Base-by-base conservation (phyloP, 2,113 vertebrate genomes). In the Anoplopoma fimbria region DNA sequence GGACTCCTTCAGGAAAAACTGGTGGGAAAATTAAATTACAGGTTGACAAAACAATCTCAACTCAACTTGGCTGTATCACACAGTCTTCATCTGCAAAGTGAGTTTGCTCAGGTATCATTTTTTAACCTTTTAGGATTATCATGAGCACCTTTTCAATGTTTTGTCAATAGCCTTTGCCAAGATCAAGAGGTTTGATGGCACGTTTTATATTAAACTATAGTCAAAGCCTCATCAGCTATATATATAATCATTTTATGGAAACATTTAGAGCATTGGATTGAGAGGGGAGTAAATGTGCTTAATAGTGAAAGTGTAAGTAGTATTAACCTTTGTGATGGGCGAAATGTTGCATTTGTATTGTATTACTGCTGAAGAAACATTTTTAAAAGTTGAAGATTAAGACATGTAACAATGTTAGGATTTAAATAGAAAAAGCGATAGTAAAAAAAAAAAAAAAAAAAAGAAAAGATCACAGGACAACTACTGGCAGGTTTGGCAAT, bases 1-100 rank as follows among this genome's bases (percentile, higher is more conserved):
- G 0, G 86, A 84, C 77, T 97, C 95, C 17, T 82, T 87, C 78
- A 98, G 91, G 70, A 96, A 97, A 92, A 98, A 97, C 98, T 99
- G 61, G 8, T 31, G 25, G 12, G 9, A 63, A 77, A 36, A 85
- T 6, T 0, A 79, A 75, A 71, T 45, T 4, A n/a, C 5, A 49
- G 49, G 2, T 34, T 69, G 19, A 27, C 1, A 40, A 47, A 29
- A 25, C 1, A 58, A 4, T 55, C 40, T 61, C 68, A 23, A 9
- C 9, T 42, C 9, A 3, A 64, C 14, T 23, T 69, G 19, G 51
- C 57, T 63, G 34, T 62, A 23, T 72, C 13, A 31, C 23, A 33
- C 4, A 3, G 3, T 34, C 21, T 47, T 74, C 23, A 61, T 19
- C 53, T 15, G 67, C 21, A 64, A 80, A 23, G 5, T 29, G 38